These are phyloP conservation scores for Zaprionus lachaisei DNA, from an alignment of 1,140 invertebrate species.

Conservation along the genomic window DNA sequence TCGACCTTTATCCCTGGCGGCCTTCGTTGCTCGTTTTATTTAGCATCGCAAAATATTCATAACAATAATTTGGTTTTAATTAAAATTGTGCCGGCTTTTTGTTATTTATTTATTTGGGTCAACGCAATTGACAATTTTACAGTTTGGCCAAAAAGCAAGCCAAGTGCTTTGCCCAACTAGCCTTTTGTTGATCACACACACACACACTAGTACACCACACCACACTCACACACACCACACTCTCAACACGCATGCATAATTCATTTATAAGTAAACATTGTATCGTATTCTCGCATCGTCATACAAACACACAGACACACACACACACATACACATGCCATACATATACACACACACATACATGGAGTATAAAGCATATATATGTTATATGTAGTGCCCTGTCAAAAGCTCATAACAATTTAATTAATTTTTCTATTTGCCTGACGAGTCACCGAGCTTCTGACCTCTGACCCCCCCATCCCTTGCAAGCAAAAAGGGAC, in stretches of 20 bases:
- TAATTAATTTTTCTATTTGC: conserved; percentile 41
- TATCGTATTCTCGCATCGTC: conserved; percentile 4
- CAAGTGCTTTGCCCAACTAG: conserved; percentile 7
- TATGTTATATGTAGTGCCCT: neutral
- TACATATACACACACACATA: neutral
- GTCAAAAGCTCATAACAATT: conserved; percentile 32
- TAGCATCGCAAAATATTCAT: conserved; percentile 71
- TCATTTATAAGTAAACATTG: conserved; percentile 34
- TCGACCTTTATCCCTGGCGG: neutral
- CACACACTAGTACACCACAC: no score
- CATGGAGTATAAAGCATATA: no score
- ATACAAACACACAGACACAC: neutral
- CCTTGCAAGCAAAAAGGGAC: neutral
- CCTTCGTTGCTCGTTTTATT: conserved; percentile 39
- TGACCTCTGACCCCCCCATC: neutral
- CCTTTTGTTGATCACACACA: conserved; percentile 20
- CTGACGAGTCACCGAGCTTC: neutral
- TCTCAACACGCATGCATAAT: conserved; percentile 24
- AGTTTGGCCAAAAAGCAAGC: conserved; percentile 28
- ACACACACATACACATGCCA: neutral
- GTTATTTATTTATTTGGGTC: conserved; percentile 72
- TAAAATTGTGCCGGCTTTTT: conserved; percentile 59
- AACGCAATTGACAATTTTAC: conserved; percentile 62
- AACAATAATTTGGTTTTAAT: conserved; percentile 78
- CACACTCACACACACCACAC: neutral